Conservation (phyloP, 2,888 invertebrate genomes). For the Dugesia japonica region DNA sequence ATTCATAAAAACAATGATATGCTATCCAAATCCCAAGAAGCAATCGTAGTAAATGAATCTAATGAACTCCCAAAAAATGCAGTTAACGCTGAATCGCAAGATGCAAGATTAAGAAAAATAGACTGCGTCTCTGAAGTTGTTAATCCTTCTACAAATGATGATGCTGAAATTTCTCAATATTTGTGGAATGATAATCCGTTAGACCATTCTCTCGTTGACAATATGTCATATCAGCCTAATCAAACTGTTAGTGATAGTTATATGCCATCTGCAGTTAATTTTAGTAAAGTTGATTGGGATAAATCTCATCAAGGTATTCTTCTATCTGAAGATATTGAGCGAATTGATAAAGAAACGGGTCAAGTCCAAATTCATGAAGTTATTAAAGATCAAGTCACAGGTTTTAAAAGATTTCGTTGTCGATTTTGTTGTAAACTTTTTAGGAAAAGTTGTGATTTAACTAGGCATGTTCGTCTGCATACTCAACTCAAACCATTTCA, state of each 20-base stretch:
- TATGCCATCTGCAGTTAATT: not conserved
- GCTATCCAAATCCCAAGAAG: not conserved
- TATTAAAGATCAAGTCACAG: conserved; percentile 20
- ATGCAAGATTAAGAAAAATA: not conserved
- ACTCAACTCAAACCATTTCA: conserved; percentile 29
- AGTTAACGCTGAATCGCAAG: not conserved
- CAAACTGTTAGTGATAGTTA: not conserved
- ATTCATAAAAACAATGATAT: not conserved
- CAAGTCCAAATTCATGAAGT: not conserved
- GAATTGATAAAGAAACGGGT: conserved; percentile 23
- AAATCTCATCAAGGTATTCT: conserved; percentile 4
- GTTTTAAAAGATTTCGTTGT: not conserved
- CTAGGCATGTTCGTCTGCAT: conserved; percentile 26
- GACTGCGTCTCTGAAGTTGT: not conserved
- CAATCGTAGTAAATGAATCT: not conserved
- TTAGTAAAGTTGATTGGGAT: not conserved
- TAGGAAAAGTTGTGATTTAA: conserved; percentile 27
- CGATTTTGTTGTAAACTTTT: conserved; percentile 20
- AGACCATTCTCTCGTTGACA: not conserved
- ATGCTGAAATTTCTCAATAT: not conserved
- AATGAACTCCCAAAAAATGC: not conserved
- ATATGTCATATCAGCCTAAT: not conserved
- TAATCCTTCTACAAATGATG: not conserved
- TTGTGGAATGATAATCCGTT: not conserved
- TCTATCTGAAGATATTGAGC: conserved; percentile 13